Evolutionary conservation across 1,140 invertebrate genomes (phyloP), one percentile per base, ranked within the genome.

Genomic region (Drosophila ercepeae): DNA sequence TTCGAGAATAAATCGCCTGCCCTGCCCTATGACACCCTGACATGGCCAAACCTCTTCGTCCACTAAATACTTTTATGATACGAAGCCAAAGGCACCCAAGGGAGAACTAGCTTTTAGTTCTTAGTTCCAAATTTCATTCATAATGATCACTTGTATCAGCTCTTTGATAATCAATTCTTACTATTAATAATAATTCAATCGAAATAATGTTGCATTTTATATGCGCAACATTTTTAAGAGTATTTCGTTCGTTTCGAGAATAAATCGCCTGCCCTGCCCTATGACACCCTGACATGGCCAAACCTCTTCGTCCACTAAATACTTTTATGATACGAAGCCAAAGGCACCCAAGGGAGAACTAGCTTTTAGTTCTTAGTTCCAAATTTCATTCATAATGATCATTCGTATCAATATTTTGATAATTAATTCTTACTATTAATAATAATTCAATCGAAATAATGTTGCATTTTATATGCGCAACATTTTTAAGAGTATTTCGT

Each of bases 191-290:
- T n/a, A n/a, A n/a, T n/a, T n/a, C n/a, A n/a, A n/a, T n/a, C n/a
- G n/a, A n/a, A n/a, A n/a, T n/a, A 42, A 57, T 69, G 70, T 78
- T 84, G 60, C 78, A 68, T 48, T 63, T 82, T 78, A 82, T 75
- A 60, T 76, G 61, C 55, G 61, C 75, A 74, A 82, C 71, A 89
- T 78, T 89, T 89, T 89, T 89, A 84, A 81, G 78, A 83, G 79
- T 82, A 88, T 88, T 88, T 32, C 21, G n/a, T n/a, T 79, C 77
- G 74, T 88, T 77, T n/a, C n/a, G 84, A 60, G 69, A 90, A 89
- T 89, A 90, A 89, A 89, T 89, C 81, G 88, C 82, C 72, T 64
- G 73, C 57, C 77, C 81, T 88, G 77, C 82, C 81, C n/a, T n/a
- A 86, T 86, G 81, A 84, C 76, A 76, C 65, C 79, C 67, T 19